Conservation (phyloP, 2,888 invertebrate species). For the Limnephilus lunatus region DNA sequence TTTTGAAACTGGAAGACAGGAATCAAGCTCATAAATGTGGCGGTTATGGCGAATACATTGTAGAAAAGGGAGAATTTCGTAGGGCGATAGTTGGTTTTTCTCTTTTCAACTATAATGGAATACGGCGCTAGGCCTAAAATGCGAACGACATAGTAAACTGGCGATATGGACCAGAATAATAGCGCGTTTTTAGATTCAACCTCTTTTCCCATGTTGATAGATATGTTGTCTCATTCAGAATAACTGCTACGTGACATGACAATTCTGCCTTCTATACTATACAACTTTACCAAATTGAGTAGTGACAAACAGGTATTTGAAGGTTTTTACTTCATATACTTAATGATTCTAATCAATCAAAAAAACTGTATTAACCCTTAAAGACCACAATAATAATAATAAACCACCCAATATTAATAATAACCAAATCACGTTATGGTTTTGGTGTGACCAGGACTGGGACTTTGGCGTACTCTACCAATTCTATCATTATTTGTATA, state of each 20-base stretch:
- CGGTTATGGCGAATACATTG: neutral
- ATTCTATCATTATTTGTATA: neutral
- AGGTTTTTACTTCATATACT: neutral
- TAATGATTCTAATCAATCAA: neutral
- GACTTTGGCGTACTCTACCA: neutral
- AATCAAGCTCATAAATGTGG: neutral
- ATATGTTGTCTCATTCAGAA: neutral
- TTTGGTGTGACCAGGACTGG: neutral
- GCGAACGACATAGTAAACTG: slow-evolving; percentile 38
- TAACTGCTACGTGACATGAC: neutral
- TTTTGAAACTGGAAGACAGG: slow-evolving; percentile 46
- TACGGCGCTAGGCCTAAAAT: slow-evolving; percentile 58
- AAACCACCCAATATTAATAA: too few relatives aligned
- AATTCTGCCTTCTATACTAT: neutral
- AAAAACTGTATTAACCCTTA: neutral
- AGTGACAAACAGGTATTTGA: neutral
- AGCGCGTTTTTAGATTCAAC: neutral
- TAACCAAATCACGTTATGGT: neutral
- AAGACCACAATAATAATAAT: neutral
- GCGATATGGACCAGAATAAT: slow-evolving; percentile 7
- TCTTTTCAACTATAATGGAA: neutral
- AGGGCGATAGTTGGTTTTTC: slow-evolving; percentile 20
- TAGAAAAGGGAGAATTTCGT: slow-evolving; percentile 33
- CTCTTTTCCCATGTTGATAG: neutral
- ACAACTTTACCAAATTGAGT: neutral